These are phyloP conservation scores for Chrysomela aeneicollis DNA, from an alignment of 2,888 invertebrate genomes.

Conservation along the genomic window DNA sequence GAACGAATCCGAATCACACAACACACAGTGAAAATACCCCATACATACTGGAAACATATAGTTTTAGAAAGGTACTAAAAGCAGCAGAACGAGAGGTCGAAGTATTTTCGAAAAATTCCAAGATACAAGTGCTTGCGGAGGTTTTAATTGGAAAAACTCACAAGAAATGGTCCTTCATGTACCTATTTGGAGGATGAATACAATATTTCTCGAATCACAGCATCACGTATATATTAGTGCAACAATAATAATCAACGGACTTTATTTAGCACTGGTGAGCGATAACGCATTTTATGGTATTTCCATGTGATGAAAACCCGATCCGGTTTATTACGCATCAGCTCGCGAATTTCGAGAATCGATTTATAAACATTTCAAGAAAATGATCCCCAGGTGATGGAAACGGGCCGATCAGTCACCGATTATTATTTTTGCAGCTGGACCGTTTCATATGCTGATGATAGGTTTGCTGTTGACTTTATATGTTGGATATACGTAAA, in stretches of 20 bases:
- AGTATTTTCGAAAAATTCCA: no score
- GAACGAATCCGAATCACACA: no score
- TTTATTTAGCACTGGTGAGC: not conserved
- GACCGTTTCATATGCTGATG: slow-evolving; percentile 24
- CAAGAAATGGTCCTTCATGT: no score
- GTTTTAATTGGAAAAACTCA: no score
- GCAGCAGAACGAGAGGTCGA: no score
- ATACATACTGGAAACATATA: no score
- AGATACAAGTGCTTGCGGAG: no score
- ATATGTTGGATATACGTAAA: slow-evolving; percentile 2
- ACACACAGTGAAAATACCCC: no score
- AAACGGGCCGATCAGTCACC: slow-evolving; percentile 31
- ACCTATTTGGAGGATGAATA: no score
- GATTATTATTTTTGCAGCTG: slow-evolving; percentile 39
- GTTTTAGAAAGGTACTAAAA: no score
- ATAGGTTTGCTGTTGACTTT: slow-evolving; percentile 5
- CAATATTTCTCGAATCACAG: no score
- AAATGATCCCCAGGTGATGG: slow-evolving; percentile 27
- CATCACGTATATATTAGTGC: no score
- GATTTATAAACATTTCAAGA: slow-evolving; percentile 29
- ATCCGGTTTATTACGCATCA: slow-evolving; percentile 11
- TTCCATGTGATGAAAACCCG: not conserved
- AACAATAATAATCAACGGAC: not conserved
- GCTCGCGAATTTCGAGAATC: slow-evolving; percentile 1
- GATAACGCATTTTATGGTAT: slow-evolving; percentile 3